phyloP scores from a whole-genome alignment of 2,888 invertebrate genomes.

The Malthinus flaveolus region DNA sequence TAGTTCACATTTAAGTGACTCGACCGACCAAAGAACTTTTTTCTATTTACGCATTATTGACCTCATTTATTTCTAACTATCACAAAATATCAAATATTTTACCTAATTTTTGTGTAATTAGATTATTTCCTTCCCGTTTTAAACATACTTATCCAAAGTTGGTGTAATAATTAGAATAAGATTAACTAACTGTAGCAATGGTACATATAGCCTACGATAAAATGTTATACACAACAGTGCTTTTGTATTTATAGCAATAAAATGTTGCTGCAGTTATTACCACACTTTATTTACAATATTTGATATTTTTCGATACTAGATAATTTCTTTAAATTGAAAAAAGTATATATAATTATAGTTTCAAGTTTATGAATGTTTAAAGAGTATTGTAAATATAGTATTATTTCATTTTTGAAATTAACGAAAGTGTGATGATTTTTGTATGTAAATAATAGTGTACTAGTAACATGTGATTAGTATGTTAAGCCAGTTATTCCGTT shows the following conservation, averaged over 20 bases:
- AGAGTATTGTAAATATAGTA: slow-evolving; percentile 32
- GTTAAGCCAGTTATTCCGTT: slow-evolving; percentile 37
- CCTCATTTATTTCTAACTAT: background rate
- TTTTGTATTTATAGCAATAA: background rate
- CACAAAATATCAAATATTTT: slow-evolving; percentile 17
- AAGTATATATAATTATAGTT: no score
- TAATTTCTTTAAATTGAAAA: no score
- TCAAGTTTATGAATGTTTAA: slow-evolving; percentile 7
- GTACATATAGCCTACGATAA: background rate
- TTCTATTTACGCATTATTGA: no score
- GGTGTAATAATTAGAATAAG: no score
- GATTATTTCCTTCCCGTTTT: no score
- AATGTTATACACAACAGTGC: no score
- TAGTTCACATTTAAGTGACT: slow-evolving; percentile 31
- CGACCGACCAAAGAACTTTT: slow-evolving; percentile 7
- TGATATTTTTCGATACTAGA: slow-evolving; percentile 18
- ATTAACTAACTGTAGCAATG: slow-evolving; percentile 2
- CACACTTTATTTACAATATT: slow-evolving; percentile 6
- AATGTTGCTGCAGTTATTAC: background rate
- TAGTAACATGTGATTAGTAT: slow-evolving; percentile 38
- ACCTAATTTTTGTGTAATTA: no score
- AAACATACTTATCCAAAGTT: no score
- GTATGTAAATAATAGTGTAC: slow-evolving; percentile 40
- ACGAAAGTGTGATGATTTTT: slow-evolving; percentile 26
- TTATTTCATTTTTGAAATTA: slow-evolving; percentile 25